Evolutionary conservation across 2,888 invertebrate species (phyloP).

Genomic region (Euplexia lucipara): DNA sequence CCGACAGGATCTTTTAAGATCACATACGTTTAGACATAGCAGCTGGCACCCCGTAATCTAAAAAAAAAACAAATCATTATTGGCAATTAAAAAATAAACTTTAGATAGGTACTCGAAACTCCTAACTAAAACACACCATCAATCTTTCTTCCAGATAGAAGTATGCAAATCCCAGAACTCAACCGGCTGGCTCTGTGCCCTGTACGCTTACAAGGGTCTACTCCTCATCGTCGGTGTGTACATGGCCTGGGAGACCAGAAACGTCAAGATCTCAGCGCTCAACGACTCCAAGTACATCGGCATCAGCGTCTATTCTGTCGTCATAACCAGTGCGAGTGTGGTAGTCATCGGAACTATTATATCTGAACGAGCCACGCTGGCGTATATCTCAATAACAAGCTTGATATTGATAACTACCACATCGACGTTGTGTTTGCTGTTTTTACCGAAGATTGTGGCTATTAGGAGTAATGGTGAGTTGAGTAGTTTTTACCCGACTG

Average conservation of each 20-base stretch:
- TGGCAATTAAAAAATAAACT: too few species aligned
- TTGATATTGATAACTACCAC: constrained; percentile 97
- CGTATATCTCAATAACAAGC: constrained; percentile 95
- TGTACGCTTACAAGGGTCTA: constrained; percentile 97
- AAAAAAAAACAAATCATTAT: too few species aligned
- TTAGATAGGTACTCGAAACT: too few species aligned
- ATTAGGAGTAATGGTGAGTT: constrained; percentile 92
- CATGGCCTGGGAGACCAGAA: constrained; percentile 99
- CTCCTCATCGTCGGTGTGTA: constrained; percentile 97
- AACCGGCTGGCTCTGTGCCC: constrained; percentile 96
- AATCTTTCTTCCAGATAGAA: constrained; percentile 93
- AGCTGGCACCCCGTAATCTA: too few species aligned
- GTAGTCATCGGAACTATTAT: constrained; percentile 97
- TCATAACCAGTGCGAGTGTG: constrained; percentile 96
- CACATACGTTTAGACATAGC: too few species aligned
- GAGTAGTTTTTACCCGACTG: too few species aligned
- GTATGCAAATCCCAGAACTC: constrained; percentile 97
- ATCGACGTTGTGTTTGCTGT: constrained; percentile 95
- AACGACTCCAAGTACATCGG: constrained; percentile 99
- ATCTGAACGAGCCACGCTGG: constrained; percentile 95
- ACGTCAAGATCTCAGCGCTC: constrained; percentile 97
- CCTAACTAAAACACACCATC: background rate
- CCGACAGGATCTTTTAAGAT: too few species aligned
- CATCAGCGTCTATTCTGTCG: constrained; percentile 97
- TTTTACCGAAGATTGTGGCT: constrained; percentile 96